Base-by-base conservation (phyloP, 2,888 invertebrate species). In the Diplolepis rosae region DNA sequence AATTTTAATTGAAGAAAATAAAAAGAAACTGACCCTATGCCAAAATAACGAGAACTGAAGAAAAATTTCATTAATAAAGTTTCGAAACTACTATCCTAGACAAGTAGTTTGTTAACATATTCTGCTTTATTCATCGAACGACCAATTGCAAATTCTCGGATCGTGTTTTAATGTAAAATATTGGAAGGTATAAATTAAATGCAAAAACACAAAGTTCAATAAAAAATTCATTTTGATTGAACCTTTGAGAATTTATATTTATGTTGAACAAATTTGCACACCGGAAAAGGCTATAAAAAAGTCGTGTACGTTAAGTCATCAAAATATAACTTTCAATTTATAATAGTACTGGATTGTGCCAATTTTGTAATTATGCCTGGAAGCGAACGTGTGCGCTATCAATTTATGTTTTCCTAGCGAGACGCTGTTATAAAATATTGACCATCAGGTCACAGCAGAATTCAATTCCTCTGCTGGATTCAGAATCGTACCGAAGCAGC, bases 91-190 rank as follows among this genome's bases (percentile, higher is more conserved):
- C 39, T 35, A 32, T 39, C 24, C 22, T 82, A 78, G 82, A 82
- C 79, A 78, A 73, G 74, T 80, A 79, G 80, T 82, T 85, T 84
- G 84, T 84, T 85, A 84, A 83, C 82, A 78, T 79, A 74, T 79
- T 80, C 85, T 86, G 80, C 83, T 84, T 86, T 86, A 86, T 86
- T 86, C 84, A 86, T 85, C 82, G 80, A 82, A 86, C 75, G 72
- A 71, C 69, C 69, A 75, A n/a, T n/a, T n/a, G n/a, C n/a, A n/a
- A n/a, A n/a, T n/a, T 74, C 71, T 73, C 75, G 74, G 27, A 24
- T 24, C 35, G 22, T 24, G 24, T 27, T 35, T 35, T 24, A 6
- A 27, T 7, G 7, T 13, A n/a, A 35, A 61, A 22, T 24, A 56
- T 28, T 28, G 28, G 18, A 61, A 61, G 39, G n/a, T n/a, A 39